Conservation (phyloP, 2,797 vertebrate species). For the Siniperca obscura region DNA sequence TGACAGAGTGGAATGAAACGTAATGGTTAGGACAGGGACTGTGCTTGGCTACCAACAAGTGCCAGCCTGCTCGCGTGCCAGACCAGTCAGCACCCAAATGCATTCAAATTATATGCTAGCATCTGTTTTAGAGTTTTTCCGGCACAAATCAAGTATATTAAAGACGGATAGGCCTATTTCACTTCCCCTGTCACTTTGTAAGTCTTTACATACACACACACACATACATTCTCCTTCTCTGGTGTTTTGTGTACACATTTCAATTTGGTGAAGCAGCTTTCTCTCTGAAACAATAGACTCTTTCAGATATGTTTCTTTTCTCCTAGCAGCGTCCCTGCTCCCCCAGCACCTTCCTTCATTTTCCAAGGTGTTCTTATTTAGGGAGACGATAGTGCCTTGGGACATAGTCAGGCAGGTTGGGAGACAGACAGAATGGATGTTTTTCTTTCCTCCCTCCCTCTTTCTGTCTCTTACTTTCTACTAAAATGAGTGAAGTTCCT, state of each 20-base stretch:
- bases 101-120: slow-evolving; percentile 67
- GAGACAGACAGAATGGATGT: slow-evolving; percentile 50
- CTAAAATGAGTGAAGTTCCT: slow-evolving; percentile 57
- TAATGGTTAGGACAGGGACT: slow-evolving; percentile 54
- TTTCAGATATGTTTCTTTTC: slow-evolving; percentile 36
- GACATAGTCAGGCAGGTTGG: slow-evolving; percentile 41
- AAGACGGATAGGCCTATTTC: slow-evolving; percentile 48
- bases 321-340: slow-evolving; percentile 13
- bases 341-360: slow-evolving; percentile 41
- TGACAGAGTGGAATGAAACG: slow-evolving; percentile 58
- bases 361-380: slow-evolving; percentile 68
- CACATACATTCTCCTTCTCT: slow-evolving; percentile 15
- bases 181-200: slow-evolving; percentile 12
- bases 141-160: slow-evolving; percentile 63
- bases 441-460: slow-evolving; percentile 18
- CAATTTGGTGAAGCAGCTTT: slow-evolving; percentile 42
- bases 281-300: slow-evolving; percentile 48
- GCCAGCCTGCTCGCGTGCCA: slow-evolving; percentile 45
- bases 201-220: background rate
- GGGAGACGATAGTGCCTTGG: slow-evolving; percentile 46
- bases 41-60: slow-evolving; percentile 56
- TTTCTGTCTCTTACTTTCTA: slow-evolving; percentile 26
- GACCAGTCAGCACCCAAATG: slow-evolving; percentile 54
- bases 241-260: slow-evolving; percentile 52
- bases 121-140: slow-evolving; percentile 71